Evolutionary conservation across 2,888 invertebrate species (phyloP).

Genomic region (Catocala fraxini): DNA sequence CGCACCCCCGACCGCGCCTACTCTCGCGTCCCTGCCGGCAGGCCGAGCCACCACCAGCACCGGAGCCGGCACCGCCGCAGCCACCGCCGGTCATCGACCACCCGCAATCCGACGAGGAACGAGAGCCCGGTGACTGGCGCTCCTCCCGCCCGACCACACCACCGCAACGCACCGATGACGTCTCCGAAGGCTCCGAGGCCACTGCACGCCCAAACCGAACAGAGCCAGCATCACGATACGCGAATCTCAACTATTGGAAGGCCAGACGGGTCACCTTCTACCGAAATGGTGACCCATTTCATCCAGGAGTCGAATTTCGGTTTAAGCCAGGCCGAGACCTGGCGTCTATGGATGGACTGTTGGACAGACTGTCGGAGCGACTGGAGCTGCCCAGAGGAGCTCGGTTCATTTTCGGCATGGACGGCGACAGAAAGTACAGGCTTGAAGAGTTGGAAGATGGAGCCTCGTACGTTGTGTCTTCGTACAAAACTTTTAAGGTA

Average conservation of each 20-base stretch:
- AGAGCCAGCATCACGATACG: slow-evolving; percentile 89
- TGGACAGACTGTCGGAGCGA: slow-evolving; percentile 95
- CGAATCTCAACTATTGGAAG: slow-evolving; percentile 95
- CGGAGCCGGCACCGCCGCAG: slow-evolving; percentile 75
- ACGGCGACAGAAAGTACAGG: slow-evolving; percentile 94
- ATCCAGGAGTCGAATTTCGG: slow-evolving; percentile 94
- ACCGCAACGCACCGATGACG: slow-evolving; percentile 79
- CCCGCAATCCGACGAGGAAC: slow-evolving; percentile 83
- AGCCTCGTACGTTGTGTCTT: slow-evolving; percentile 97
- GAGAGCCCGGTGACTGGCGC: slow-evolving; percentile 86
- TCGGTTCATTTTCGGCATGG: slow-evolving; percentile 96
- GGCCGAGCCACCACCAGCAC: slow-evolving; percentile 78
- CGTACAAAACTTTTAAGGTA: slow-evolving; percentile 96
- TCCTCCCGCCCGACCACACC: slow-evolving; percentile 78
- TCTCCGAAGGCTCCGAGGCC: slow-evolving; percentile 80
- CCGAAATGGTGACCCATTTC: slow-evolving; percentile 97
- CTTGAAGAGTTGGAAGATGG: slow-evolving; percentile 96
- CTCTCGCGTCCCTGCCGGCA: slow-evolving; percentile 77
- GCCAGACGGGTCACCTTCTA: slow-evolving; percentile 96
- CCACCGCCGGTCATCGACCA: slow-evolving; percentile 67
- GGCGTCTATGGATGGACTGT: slow-evolving; percentile 93
- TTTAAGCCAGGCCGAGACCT: slow-evolving; percentile 96
- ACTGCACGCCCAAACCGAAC: slow-evolving; percentile 87
- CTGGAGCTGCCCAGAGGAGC: slow-evolving; percentile 96
- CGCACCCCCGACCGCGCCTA: slow-evolving; percentile 76